Percentiles rank a stretch among this genome's conserved stretches.
Evolutionary conservation across 1,140 invertebrate genomes (phyloP).

Genomic region (Heliconius nattereri): DNA sequence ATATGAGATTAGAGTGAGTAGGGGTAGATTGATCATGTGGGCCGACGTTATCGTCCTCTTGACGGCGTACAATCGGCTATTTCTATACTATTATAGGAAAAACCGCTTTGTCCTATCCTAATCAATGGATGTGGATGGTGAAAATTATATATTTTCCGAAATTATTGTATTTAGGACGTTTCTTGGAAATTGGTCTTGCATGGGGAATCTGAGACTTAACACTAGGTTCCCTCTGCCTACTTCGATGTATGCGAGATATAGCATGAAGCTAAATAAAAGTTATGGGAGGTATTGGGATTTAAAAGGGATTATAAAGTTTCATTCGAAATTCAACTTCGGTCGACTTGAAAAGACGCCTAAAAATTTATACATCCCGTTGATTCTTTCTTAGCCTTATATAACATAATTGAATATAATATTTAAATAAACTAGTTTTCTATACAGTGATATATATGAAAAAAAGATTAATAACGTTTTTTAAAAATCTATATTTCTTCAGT

Average conservation of each 20-base stretch:
- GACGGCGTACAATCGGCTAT: constrained; percentile 21
- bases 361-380: too few species aligned
- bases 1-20: constrained; percentile 33
- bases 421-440: too few species aligned
- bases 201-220: neutral
- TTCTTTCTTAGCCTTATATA: too few species aligned
- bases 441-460: too few species aligned
- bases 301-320: too few species aligned
- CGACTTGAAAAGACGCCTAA: too few species aligned
- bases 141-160: neutral
- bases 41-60: constrained; percentile 28
- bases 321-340: too few species aligned
- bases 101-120: constrained; percentile 6
- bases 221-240: neutral
- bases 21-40: constrained; percentile 35
- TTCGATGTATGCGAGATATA: neutral
- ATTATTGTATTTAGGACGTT: neutral
- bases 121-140: neutral
- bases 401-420: too few species aligned
- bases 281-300: too few species aligned
- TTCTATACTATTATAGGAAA: constrained; percentile 10
- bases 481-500: too few species aligned
- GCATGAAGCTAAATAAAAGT: neutral
- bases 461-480: too few species aligned
- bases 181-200: neutral